Conservation (phyloP, 1,140 invertebrate species). For the Melipona quadrifasciata region DNA sequence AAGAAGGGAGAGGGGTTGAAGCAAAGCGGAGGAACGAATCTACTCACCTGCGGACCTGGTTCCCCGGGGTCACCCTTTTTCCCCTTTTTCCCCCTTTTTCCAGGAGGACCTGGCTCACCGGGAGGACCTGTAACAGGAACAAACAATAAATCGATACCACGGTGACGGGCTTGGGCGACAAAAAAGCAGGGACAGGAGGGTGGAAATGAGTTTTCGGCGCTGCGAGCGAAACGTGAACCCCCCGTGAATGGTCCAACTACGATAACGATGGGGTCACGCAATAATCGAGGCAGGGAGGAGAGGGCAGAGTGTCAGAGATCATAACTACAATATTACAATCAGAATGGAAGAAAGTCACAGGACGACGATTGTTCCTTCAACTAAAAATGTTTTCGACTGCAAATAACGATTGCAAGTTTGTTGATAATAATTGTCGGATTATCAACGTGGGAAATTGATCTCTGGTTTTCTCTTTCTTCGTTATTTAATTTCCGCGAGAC, state of each 20-base stretch:
- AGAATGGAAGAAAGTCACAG: no score
- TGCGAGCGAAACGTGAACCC: constrained; percentile 14
- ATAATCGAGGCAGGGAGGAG: background rate
- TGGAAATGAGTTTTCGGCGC: constrained; percentile 55
- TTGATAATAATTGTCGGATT: no score
- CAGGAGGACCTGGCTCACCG: constrained; percentile 87
- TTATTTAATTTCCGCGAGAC: no score
- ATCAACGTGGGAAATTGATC: no score
- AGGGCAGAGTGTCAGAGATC: background rate
- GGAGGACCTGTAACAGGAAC: constrained; percentile 85
- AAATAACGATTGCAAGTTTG: no score
- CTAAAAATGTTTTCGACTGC: no score
- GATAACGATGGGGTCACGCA: background rate
- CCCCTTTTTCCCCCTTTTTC: constrained; percentile 93
- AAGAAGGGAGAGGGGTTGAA: background rate
- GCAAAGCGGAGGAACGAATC: background rate
- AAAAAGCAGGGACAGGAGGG: constrained; percentile 1
- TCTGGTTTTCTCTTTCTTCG: no score
- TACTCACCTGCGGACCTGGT: constrained; percentile 86
- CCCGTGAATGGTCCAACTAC: background rate
- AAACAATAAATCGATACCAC: constrained; percentile 59
- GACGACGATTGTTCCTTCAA: no score
- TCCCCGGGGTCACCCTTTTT: constrained; percentile 94
- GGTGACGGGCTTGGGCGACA: constrained; percentile 21
- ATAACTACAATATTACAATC: no score